Conservation (phyloP, 2,888 invertebrate species). For the Nebria salina region DNA sequence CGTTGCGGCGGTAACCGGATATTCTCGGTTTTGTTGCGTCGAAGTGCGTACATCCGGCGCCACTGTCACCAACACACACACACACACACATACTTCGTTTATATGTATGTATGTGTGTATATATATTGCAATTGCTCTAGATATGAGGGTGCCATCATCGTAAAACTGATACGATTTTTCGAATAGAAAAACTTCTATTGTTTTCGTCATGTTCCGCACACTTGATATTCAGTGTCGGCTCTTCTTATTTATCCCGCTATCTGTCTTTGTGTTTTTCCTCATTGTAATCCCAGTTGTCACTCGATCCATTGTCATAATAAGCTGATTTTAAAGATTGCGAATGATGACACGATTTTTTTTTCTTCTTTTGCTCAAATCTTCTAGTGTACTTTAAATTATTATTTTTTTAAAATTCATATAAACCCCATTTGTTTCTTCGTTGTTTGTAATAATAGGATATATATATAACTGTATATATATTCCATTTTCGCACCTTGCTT, state of each 20-base stretch:
- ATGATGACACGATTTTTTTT: not conserved
- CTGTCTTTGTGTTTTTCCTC: constrained; percentile 26
- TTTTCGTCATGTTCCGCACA: constrained; percentile 13
- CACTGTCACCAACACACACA: not conserved
- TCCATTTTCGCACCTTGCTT: constrained; percentile 33
- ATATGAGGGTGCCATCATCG: constrained; percentile 13
- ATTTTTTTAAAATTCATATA: too few species aligned
- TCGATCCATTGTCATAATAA: constrained; percentile 38
- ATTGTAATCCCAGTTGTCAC: constrained; percentile 24
- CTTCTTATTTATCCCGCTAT: not conserved
- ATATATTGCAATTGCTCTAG: not conserved
- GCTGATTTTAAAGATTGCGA: constrained; percentile 35
- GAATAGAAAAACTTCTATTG: constrained; percentile 14
- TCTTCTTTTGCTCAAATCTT: not conserved
- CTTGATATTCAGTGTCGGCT: not conserved
- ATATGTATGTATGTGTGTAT: too few species aligned
- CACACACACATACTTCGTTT: not conserved
- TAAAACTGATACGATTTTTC: constrained; percentile 11
- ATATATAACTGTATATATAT: not conserved
- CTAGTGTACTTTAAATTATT: not conserved
- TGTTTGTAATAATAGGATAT: too few species aligned
- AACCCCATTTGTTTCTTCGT: too few species aligned
- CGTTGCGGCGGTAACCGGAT: constrained; percentile 39
- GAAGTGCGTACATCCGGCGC: constrained; percentile 19
- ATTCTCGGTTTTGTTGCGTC: constrained; percentile 31